Conservation (phyloP, 2,113 vertebrate species). For the Rhipidura dahli region DNA sequence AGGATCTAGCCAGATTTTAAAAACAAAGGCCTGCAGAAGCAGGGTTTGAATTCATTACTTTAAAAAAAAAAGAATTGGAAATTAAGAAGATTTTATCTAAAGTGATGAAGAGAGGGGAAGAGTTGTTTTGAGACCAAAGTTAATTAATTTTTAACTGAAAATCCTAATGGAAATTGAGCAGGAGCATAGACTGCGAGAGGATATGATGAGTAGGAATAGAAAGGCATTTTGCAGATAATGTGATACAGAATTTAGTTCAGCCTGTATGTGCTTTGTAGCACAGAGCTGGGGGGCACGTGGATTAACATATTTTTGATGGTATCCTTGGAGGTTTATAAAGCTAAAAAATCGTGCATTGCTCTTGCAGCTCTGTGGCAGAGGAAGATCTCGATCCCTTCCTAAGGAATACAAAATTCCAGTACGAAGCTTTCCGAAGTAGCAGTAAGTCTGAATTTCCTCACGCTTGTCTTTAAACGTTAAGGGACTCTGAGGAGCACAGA, state of each 20-base stretch:
- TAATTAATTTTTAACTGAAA: neutral
- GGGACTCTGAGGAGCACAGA: neutral
- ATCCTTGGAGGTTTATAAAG: neutral
- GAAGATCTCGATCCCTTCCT: slow-evolving; percentile 86
- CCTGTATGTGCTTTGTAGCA: neutral
- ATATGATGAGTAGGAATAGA: neutral
- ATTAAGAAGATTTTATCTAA: neutral
- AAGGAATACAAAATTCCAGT: slow-evolving; percentile 86
- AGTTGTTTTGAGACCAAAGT: neutral
- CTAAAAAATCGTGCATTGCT: neutral
- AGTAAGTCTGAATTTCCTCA: slow-evolving; percentile 79
- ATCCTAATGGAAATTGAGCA: neutral
- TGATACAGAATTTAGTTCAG: neutral
- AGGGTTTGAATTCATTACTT: neutral
- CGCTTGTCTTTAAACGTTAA: neutral
- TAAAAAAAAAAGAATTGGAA: neutral
- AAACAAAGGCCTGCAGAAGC: neutral
- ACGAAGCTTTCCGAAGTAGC: slow-evolving; percentile 88
- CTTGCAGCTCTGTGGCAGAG: slow-evolving; percentile 78
- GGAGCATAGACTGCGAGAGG: neutral
- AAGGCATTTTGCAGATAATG: neutral
- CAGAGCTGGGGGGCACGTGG: neutral
- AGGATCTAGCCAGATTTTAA: neutral
- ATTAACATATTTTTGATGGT: neutral
- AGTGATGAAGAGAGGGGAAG: neutral